Percentiles rank a stretch among this genome's conserved stretches.
These are phyloP conservation scores for Agrochola lota DNA, from an alignment of 2,888 invertebrate genomes.

Conservation along the genomic window DNA sequence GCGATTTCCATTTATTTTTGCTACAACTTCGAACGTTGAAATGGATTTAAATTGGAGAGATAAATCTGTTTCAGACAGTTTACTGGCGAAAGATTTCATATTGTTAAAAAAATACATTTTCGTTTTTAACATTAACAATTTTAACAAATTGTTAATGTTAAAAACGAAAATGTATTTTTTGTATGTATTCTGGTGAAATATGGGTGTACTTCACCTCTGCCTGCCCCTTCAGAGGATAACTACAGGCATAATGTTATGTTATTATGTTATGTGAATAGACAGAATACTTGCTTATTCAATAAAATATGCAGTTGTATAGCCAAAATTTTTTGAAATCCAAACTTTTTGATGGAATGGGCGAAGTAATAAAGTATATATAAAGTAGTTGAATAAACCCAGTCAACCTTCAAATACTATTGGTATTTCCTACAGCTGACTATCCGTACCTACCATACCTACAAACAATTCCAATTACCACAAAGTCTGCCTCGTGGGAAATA, in stretches of 20 bases:
- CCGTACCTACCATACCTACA: not conserved
- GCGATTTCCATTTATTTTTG: conserved; percentile 27
- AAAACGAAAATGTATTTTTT: too few relatives aligned
- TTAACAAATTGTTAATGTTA: too few relatives aligned
- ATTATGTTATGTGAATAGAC: not conserved
- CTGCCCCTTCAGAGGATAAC: not conserved
- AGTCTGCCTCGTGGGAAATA: conserved; percentile 65
- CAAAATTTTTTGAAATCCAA: not conserved
- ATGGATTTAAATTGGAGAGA: conserved; percentile 24
- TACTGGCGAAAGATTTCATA: too few relatives aligned
- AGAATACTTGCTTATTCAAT: not conserved
- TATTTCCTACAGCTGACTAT: conserved; percentile 5
- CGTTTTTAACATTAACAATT: not conserved
- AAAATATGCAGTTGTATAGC: not conserved
- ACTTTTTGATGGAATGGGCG: not conserved
- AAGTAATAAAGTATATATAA: too few relatives aligned
- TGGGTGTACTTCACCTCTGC: not conserved
- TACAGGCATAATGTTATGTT: not conserved
- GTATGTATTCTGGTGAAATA: too few relatives aligned
- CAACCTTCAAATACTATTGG: not conserved
- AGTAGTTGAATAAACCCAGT: too few relatives aligned
- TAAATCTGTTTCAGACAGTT: conserved; percentile 16
- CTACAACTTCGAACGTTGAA: not conserved
- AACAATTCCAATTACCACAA: conserved; percentile 65
- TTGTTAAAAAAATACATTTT: not conserved